Base-by-base conservation (phyloP, 2,888 invertebrate genomes). In the Heteropelma amictum region DNA sequence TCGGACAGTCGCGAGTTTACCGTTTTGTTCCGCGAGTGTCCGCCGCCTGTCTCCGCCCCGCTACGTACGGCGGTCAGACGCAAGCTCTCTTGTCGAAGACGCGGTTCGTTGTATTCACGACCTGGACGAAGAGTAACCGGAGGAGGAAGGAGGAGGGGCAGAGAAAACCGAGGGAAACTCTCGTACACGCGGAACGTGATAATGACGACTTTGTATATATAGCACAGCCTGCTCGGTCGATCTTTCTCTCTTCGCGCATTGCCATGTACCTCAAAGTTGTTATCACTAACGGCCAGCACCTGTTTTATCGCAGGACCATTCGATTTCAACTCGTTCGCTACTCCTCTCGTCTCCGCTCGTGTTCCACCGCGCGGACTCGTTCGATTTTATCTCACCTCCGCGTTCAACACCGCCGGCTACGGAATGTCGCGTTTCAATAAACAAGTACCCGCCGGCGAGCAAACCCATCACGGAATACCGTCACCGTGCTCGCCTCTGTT, bases 281-380 rank as follows among this genome's bases (percentile, higher is more conserved):
- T 84, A 82, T 84, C 83, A 75, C 67, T 81, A 84, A 82, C 83
- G 79, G 80, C 78, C 74, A 79, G n/a, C n/a, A n/a, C 68, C 77
- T 79, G 80, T 82, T 82, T 82, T 82, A n/a, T n/a, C n/a, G n/a
- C 82, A 77, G 78, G 56, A 69, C 40, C 49, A 76, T 83, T 83
- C 79, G 81, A 81, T 83, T 82, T 76, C 77, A 74, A 74, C 76
- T 68, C 60, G 38, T 19, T 68, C 58, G 72, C 71, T 47, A 65
- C 58, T 30, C 12, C 64, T 49, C 72, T 71, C 61, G 61, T 33
- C 19, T 40, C 68, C 65, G 14, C 10, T 12, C 10, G 30, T 17
- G 45, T 49, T 28, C 42, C 45, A 23, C 64, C 51, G 38, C n/a
- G 67, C 67, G 49, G 65, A 45, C 69, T 70, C 69, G 72, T 77